A percentile compares a stretch with the other conserved stretches of the same genome.
These are phyloP conservation scores for Microctonus hyperodae DNA, from an alignment of 2,888 invertebrate genomes.

Conservation along the genomic window DNA sequence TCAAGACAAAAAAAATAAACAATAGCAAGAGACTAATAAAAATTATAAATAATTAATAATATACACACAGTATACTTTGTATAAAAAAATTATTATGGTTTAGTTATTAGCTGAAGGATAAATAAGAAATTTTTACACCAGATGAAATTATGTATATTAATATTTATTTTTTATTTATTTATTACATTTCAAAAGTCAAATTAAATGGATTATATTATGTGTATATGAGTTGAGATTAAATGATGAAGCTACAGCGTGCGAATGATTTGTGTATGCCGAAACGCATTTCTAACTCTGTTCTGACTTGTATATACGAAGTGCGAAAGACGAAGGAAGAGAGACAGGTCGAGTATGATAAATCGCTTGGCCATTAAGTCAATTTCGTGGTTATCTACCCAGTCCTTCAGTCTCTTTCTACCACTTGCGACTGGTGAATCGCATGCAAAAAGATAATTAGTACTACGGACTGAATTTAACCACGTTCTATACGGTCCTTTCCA, in stretches of 20 bases:
- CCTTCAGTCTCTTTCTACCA: conserved; percentile 25
- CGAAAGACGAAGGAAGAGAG: conserved; percentile 11
- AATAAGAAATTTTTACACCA: no score
- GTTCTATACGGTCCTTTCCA: not conserved
- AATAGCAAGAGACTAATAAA: not conserved
- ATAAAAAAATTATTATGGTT: no score
- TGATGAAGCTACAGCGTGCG: not conserved
- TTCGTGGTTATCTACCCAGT: conserved; percentile 49
- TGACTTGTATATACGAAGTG: conserved; percentile 21
- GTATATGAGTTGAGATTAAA: not conserved
- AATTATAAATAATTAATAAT: no score
- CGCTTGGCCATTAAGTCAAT: conserved; percentile 54
- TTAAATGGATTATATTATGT: not conserved
- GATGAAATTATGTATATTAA: no score
- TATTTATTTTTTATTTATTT: no score
- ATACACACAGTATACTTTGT: no score
- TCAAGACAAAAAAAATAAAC: not conserved
- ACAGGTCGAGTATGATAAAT: conserved; percentile 52
- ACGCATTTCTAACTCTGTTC: conserved; percentile 24
- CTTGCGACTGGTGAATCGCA: conserved; percentile 28
- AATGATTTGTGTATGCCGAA: conserved; percentile 1
- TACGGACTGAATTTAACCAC: not conserved
- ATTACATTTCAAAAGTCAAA: no score
- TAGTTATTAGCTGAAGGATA: no score
- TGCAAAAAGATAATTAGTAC: conserved; percentile 57